These are phyloP conservation scores for Callopanchax toddi DNA, from an alignment of 2,113 vertebrate species.

Conservation along the genomic window DNA sequence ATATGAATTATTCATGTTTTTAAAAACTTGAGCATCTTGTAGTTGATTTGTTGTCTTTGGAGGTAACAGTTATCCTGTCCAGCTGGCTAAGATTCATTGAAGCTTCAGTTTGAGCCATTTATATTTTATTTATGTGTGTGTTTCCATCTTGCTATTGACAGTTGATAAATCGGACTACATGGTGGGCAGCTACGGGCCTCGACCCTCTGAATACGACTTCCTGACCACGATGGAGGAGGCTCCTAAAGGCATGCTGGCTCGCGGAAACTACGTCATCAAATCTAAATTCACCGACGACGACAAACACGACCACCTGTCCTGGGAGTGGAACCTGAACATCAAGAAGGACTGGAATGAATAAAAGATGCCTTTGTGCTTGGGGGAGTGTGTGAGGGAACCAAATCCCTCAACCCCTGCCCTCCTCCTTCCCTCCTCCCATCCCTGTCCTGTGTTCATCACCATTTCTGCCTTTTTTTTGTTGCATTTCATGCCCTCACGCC, in stretches of 20 bases:
- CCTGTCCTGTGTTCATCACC: slow-evolving; percentile 28
- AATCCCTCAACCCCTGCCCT: slow-evolving; percentile 8
- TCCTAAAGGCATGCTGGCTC: slow-evolving; percentile 89
- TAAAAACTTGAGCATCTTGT: no score
- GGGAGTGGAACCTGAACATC: slow-evolving; percentile 97
- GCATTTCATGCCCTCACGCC: slow-evolving; percentile 61
- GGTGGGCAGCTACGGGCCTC: slow-evolving; percentile 95
- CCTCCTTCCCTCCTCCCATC: slow-evolving; percentile 18
- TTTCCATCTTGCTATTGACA: slow-evolving; percentile 49
- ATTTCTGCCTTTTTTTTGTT: slow-evolving; percentile 58
- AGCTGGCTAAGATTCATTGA: no score
- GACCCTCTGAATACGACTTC: slow-evolving; percentile 88
- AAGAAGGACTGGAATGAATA: slow-evolving; percentile 97
- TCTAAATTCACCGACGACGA: slow-evolving; percentile 96
- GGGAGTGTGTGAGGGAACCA: slow-evolving; percentile 4
- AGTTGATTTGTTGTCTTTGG: no score
- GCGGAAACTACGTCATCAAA: slow-evolving; percentile 90
- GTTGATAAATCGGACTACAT: slow-evolving; percentile 95
- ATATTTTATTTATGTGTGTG: no score
- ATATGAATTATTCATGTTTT: no score
- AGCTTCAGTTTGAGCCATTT: background rate
- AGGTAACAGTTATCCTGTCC: no score
- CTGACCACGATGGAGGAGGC: slow-evolving; percentile 91
- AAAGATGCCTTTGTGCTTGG: slow-evolving; percentile 54
- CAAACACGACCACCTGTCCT: slow-evolving; percentile 92